Percentiles rank a stretch among this genome's conserved stretches.
These are phyloP conservation scores for Agrypnus murinus DNA, from an alignment of 2,888 invertebrate genomes.

Conservation along the genomic window DNA sequence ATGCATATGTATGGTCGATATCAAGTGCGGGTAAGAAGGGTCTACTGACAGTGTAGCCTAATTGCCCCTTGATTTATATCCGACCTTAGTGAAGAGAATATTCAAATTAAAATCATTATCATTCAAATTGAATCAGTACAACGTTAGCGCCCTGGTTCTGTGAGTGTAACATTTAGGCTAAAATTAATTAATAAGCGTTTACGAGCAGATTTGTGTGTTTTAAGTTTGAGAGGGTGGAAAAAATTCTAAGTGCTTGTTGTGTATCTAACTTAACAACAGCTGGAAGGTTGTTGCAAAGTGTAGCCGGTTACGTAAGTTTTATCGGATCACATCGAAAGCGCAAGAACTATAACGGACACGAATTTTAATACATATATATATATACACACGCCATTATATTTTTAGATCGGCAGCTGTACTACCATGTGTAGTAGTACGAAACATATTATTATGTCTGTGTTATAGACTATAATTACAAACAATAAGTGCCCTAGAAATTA, in stretches of 20 bases:
- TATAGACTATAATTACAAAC: constrained; percentile 37
- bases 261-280: constrained; percentile 29
- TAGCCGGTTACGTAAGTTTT: constrained; percentile 34
- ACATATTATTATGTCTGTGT: constrained; percentile 29
- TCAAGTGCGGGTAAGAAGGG: constrained; percentile 66
- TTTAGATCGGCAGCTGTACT: constrained; percentile 41
- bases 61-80: constrained; percentile 60
- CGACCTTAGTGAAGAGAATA: constrained; percentile 60
- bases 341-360: constrained; percentile 31
- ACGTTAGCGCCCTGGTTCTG: constrained; percentile 12
- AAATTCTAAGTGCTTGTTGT: no score
- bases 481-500: constrained; percentile 34
- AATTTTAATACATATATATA: constrained; percentile 13
- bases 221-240: background rate
- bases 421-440: constrained; percentile 16
- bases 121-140: constrained; percentile 61
- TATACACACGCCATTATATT: constrained; percentile 30
- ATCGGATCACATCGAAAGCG: constrained; percentile 29
- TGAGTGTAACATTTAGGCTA: constrained; percentile 25
- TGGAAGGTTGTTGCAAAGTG: constrained; percentile 17
- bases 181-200: constrained; percentile 37
- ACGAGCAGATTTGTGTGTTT: constrained; percentile 23
- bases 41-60: constrained; percentile 60
- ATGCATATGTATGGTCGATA: constrained; percentile 68
- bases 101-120: constrained; percentile 64